These are phyloP conservation scores for Gopherus evgoodei DNA, from an alignment of 2,113 vertebrate species.

Conservation along the genomic window DNA sequence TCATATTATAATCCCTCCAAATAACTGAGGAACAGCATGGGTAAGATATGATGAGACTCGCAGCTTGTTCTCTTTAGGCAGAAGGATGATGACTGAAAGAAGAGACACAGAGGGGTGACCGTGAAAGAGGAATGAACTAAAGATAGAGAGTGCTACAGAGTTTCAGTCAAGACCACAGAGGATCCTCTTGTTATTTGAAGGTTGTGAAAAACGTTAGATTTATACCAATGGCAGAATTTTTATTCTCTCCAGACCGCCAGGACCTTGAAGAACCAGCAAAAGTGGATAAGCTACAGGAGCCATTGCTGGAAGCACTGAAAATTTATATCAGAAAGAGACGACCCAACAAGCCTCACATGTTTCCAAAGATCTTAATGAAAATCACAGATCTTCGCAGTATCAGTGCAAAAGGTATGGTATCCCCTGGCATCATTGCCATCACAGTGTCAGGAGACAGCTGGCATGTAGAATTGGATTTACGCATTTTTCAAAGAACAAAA, in stretches of 20 bases:
- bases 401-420: constrained; percentile 91
- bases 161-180: not conserved
- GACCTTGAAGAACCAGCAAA: constrained; percentile 95
- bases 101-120: not conserved
- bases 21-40: not conserved
- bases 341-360: constrained; percentile 96
- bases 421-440: not conserved
- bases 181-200: not conserved
- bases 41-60: not conserved
- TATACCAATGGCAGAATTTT: not conserved
- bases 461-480: not conserved
- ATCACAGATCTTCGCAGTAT: constrained; percentile 97
- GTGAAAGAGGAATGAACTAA: not conserved
- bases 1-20: not conserved
- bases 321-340: constrained; percentile 94
- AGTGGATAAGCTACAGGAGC: constrained; percentile 95
- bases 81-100: not conserved
- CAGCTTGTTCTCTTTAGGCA: not conserved
- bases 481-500: not conserved
- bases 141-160: not conserved
- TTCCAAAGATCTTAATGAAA: constrained; percentile 98
- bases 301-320: constrained; percentile 94
- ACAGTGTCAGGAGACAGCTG: not conserved
- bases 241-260: constrained; percentile 87
- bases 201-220: not conserved